phyloP scores from a whole-genome alignment of 1,140 invertebrate species.

The Coelopa frigida region DNA sequence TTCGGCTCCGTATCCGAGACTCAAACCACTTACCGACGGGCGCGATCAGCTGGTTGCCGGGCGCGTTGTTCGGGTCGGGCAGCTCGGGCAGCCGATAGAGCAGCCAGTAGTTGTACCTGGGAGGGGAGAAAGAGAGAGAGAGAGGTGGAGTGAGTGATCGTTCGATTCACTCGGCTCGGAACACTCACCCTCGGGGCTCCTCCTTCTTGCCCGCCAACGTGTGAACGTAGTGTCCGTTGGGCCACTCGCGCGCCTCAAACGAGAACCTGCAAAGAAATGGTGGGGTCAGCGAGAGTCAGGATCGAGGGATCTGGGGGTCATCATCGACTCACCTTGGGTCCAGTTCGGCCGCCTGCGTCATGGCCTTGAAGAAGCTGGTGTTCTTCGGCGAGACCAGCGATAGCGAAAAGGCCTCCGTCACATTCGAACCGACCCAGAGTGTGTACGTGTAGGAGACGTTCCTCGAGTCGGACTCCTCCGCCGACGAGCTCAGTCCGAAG shows the following conservation, averaged over 20 bases:
- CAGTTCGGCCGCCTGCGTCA: slow-evolving; percentile 73
- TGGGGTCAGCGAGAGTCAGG: too few species aligned
- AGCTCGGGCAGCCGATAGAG: slow-evolving; percentile 68
- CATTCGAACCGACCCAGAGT: slow-evolving; percentile 76
- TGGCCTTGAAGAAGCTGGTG: slow-evolving; percentile 66
- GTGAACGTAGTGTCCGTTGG: slow-evolving; percentile 83
- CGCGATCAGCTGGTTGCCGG: slow-evolving; percentile 74
- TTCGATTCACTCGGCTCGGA: not conserved
- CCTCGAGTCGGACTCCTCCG: slow-evolving; percentile 56
- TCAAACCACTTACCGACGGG: slow-evolving; percentile 72
- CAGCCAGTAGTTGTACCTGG: slow-evolving; percentile 74
- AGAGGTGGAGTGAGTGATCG: not conserved
- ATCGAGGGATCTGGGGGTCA: too few species aligned
- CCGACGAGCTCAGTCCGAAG: slow-evolving; percentile 45
- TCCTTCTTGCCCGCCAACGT: slow-evolving; percentile 78
- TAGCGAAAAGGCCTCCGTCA: slow-evolving; percentile 49
- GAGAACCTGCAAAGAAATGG: slow-evolving; percentile 44
- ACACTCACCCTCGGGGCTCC: slow-evolving; percentile 62
- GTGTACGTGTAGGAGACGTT: slow-evolving; percentile 75
- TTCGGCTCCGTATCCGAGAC: too few species aligned
- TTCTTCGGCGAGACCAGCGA: slow-evolving; percentile 41
- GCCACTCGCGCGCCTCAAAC: slow-evolving; percentile 77
- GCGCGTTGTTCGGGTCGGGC: slow-evolving; percentile 68
- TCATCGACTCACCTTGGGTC: slow-evolving; percentile 49
- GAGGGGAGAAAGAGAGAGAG: not conserved